Evolutionary conservation across 2,888 invertebrate genomes (phyloP).

Genomic region (Blomia tropicalis): DNA sequence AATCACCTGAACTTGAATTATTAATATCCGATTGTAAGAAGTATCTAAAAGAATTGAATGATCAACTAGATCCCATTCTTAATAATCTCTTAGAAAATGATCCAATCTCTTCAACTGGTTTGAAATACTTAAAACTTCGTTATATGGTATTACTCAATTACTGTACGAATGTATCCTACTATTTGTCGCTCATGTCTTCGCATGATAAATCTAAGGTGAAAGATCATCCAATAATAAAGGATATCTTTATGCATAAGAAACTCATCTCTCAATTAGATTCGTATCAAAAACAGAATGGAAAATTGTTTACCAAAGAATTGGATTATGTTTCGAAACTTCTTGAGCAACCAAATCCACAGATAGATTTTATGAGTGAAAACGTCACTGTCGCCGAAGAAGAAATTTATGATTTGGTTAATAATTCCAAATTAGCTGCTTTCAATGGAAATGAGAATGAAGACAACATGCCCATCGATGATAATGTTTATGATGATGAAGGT

Average conservation of each 20-base stretch:
- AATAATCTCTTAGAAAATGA: conserved; percentile 47
- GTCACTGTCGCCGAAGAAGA: conserved; percentile 29
- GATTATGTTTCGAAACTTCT: neutral
- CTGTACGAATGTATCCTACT: conserved; percentile 67
- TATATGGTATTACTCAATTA: conserved; percentile 57
- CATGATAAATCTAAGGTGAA: conserved; percentile 42
- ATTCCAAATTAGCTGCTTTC: neutral
- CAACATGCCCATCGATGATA: conserved; percentile 36
- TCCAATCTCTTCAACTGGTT: conserved; percentile 41
- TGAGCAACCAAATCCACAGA: conserved; percentile 23
- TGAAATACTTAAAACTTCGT: conserved; percentile 54
- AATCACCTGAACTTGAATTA: conserved; percentile 68
- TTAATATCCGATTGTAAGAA: conserved; percentile 61
- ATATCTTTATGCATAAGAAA: conserved; percentile 55
- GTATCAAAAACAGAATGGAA: neutral
- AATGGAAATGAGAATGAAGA: conserved; percentile 24
- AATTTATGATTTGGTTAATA: conserved; percentile 31
- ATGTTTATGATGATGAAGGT: conserved; percentile 17
- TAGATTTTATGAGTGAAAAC: conserved; percentile 16
- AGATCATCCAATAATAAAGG: conserved; percentile 74
- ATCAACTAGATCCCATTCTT: conserved; percentile 51
- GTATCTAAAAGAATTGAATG: conserved; percentile 49
- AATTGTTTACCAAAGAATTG: neutral
- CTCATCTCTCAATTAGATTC: conserved; percentile 30
- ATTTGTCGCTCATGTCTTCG: conserved; percentile 53